Evolutionary conservation across 2,113 vertebrate species (phyloP).

Genomic region (Malurus alboscapulatus): DNA sequence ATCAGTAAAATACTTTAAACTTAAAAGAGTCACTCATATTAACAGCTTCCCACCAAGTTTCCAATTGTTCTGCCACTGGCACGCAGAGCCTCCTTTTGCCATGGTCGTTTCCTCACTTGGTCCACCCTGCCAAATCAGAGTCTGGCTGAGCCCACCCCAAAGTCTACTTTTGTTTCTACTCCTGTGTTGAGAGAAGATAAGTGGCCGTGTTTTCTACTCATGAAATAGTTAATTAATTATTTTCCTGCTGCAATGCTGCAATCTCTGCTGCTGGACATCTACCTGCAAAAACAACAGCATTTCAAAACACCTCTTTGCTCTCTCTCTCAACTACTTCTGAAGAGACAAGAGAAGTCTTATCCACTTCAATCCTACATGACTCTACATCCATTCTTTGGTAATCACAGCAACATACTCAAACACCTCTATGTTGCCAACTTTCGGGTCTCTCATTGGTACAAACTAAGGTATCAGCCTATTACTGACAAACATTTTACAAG

Average conservation of each 20-base stretch:
- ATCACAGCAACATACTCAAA: background rate
- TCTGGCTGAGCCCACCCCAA: background rate
- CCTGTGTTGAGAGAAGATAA: background rate
- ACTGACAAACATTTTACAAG: background rate
- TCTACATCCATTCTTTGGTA: background rate
- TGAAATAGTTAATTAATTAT: background rate
- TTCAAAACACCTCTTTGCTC: background rate
- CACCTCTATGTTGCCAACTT: background rate
- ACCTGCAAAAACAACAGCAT: background rate
- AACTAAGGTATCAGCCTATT: background rate
- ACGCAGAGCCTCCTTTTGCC: background rate
- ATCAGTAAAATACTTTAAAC: background rate
- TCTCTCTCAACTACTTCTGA: background rate
- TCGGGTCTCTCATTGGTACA: background rate
- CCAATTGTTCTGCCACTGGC: background rate
- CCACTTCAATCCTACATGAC: background rate
- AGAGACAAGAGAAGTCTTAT: background rate
- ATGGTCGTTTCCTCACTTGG: background rate
- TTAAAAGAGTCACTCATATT: background rate
- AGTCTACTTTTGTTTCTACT: background rate
- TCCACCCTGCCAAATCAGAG: background rate
- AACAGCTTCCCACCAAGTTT: background rate
- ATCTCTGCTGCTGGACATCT: background rate
- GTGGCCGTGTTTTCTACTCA: fast-evolving
- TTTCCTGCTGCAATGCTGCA: background rate